phyloP scores from a whole-genome alignment of 2,888 invertebrate genomes.

The Scaptomyza parva region DNA sequence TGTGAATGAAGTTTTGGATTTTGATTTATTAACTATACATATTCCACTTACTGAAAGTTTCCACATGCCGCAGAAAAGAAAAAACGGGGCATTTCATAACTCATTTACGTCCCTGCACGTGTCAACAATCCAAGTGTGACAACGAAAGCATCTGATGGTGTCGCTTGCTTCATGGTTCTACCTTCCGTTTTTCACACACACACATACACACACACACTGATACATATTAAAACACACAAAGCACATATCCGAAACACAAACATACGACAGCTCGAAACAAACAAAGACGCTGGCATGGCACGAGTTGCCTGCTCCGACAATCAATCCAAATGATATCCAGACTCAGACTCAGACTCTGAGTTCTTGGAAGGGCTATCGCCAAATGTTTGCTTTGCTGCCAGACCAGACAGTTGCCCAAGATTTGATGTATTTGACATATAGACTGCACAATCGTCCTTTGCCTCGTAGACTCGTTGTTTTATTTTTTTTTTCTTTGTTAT shows the following conservation, averaged over 20 bases:
- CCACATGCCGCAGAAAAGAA: conserved; percentile 4
- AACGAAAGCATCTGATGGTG: conserved; percentile 48
- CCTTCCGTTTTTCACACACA: conserved; percentile 60
- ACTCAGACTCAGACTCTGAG: conserved; percentile 46
- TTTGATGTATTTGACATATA: conserved; percentile 78
- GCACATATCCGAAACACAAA: conserved; percentile 21
- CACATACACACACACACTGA: conserved; percentile 44
- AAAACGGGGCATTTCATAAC: conserved; percentile 55
- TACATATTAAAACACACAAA: conserved; percentile 29
- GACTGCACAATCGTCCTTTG: conserved; percentile 53
- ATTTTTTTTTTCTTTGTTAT: conserved; percentile 66
- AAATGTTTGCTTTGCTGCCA: conserved; percentile 63
- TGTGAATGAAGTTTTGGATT: conserved; percentile 30
- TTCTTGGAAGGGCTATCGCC: conserved; percentile 38
- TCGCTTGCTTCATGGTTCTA: conserved; percentile 36
- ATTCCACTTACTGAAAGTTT: conserved; percentile 17
- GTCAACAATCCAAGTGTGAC: conserved; percentile 72
- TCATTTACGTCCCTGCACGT: conserved; percentile 68
- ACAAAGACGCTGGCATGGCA: conserved; percentile 53
- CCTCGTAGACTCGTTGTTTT: conserved; percentile 56
- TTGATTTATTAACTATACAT: conserved; percentile 53
- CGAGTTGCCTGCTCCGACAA: conserved; percentile 56
- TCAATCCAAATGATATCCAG: conserved; percentile 77
- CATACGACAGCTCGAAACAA: conserved; percentile 53
- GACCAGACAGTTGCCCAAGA: conserved; percentile 38